Evolutionary conservation across 1,140 invertebrate genomes (phyloP).

Genomic region (Stenopsyche tienmushanensis): DNA sequence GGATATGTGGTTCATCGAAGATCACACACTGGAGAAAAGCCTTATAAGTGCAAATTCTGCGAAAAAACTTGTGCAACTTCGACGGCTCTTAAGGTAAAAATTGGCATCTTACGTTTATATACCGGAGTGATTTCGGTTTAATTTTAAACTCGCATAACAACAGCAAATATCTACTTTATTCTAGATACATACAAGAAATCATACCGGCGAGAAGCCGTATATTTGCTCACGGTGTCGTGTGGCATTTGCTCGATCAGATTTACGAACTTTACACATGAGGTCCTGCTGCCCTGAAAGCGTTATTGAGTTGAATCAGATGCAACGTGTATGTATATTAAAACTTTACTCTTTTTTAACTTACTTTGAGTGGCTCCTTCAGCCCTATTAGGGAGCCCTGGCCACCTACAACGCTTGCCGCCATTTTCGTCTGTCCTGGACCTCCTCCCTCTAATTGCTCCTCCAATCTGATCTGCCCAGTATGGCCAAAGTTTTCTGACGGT

Average conservation of each 20-base stretch:
- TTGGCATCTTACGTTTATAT: conserved; percentile 24
- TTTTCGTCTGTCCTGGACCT: no score
- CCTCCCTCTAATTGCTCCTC: no score
- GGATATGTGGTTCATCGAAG: conserved; percentile 34
- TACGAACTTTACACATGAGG: conserved; percentile 31
- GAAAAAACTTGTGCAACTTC: conserved; percentile 34
- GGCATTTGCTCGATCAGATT: conserved; percentile 44
- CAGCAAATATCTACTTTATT: neutral
- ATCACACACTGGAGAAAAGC: conserved; percentile 43
- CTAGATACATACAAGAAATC: conserved; percentile 65
- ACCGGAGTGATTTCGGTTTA: no score
- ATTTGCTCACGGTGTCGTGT: conserved; percentile 60
- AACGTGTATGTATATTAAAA: no score
- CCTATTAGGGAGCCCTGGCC: no score
- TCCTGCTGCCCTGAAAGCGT: conserved; percentile 20
- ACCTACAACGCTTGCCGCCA: no score
- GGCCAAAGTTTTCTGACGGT: no score
- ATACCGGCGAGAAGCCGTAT: conserved; percentile 67
- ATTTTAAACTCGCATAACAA: no score
- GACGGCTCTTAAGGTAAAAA: conserved; percentile 31
- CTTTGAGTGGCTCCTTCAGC: no score
- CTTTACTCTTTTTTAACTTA: no score
- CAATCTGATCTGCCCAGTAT: no score
- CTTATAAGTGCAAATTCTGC: conserved; percentile 40
- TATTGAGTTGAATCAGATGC: no score